These are phyloP conservation scores for Athene noctua DNA, from an alignment of 2,113 vertebrate species.

Conservation along the genomic window DNA sequence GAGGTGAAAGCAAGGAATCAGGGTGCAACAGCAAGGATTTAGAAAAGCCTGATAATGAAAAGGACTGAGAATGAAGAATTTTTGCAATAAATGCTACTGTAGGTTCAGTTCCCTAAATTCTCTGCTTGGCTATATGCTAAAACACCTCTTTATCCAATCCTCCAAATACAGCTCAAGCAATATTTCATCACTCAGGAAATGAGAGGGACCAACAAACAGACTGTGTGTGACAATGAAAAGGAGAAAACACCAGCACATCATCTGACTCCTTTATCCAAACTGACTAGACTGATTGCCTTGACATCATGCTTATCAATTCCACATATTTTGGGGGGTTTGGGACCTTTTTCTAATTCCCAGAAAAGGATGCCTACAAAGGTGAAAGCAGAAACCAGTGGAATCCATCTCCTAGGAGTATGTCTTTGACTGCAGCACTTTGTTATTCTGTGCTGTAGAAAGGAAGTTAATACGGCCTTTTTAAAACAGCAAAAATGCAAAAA, in stretches of 20 bases:
- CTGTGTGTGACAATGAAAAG: constrained; percentile 12
- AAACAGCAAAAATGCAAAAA: background rate
- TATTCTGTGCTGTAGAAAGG: background rate
- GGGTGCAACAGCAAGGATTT: background rate
- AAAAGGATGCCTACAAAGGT: constrained; percentile 22
- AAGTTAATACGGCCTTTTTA: background rate
- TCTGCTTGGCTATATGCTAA: background rate
- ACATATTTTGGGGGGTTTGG: background rate
- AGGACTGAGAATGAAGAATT: background rate
- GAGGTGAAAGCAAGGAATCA: background rate
- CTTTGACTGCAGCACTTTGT: background rate
- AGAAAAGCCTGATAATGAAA: background rate
- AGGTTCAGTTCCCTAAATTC: background rate
- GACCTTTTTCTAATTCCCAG: background rate
- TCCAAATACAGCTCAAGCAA: background rate
- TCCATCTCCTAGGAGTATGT: background rate
- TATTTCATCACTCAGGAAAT: background rate
- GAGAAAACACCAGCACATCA: background rate
- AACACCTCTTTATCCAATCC: background rate
- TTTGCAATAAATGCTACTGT: background rate
- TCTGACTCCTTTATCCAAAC: background rate
- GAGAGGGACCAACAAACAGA: background rate
- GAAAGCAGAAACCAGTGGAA: background rate
- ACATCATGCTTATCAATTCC: constrained; percentile 19
- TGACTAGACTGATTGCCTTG: background rate